phyloP scores from a whole-genome alignment of 2,888 invertebrate species.

The Epirrhoe alternata region DNA sequence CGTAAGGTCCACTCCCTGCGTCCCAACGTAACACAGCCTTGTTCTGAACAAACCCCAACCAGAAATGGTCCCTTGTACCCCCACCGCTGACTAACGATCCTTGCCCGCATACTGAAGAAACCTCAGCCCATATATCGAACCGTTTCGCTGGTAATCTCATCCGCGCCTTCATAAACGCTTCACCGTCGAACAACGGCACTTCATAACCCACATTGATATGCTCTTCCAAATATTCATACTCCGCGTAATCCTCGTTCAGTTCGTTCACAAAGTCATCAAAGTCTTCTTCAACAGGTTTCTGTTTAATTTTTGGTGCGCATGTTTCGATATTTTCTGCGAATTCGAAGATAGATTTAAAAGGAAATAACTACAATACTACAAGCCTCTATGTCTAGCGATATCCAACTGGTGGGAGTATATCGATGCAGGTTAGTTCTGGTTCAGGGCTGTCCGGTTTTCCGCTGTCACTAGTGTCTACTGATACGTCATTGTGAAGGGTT shows the following conservation, averaged over 20 bases:
- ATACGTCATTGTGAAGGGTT: constrained; percentile 69
- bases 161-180: constrained; percentile 70
- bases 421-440: constrained; percentile 73
- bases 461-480: constrained; percentile 78
- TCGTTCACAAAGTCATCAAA: constrained; percentile 60
- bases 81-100: constrained; percentile 74
- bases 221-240: constrained; percentile 65
- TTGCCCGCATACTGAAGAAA: constrained; percentile 72
- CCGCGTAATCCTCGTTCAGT: constrained; percentile 66
- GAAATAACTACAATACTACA: constrained; percentile 52
- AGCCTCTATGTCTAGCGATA: constrained; percentile 77
- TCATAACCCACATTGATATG: constrained; percentile 63
- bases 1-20: constrained; percentile 73
- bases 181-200: constrained; percentile 76
- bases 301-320: constrained; percentile 52
- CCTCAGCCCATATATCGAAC: constrained; percentile 80
- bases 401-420: constrained; percentile 76
- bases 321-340: constrained; percentile 68
- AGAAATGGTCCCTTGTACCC: constrained; percentile 76
- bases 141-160: constrained; percentile 71
- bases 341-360: constrained; percentile 53
- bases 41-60: constrained; percentile 74
- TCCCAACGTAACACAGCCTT: constrained; percentile 74
- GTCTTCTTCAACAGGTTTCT: constrained; percentile 52
- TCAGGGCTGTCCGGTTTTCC: constrained; percentile 80